Percentiles rank a stretch among this genome's conserved stretches.
These are phyloP conservation scores for Lucifuga dentata DNA, from an alignment of 2,113 vertebrate species.

Conservation along the genomic window DNA sequence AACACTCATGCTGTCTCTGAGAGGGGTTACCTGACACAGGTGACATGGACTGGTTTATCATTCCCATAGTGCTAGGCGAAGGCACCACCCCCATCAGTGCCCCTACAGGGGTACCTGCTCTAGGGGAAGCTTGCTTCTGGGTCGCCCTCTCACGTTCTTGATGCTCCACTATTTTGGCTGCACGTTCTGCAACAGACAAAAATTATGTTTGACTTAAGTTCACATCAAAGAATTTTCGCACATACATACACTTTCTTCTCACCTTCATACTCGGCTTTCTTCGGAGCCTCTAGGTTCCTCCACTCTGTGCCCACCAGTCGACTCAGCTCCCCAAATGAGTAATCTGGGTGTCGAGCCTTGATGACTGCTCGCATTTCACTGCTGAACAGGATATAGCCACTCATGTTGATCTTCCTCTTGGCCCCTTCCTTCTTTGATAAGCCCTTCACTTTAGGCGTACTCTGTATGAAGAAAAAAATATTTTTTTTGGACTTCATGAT, in stretches of 20 bases:
- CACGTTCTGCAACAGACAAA: conserved; percentile 90
- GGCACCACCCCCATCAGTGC: conserved; percentile 98
- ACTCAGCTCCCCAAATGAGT: conserved; percentile 98
- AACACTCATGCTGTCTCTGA: conserved; percentile 76
- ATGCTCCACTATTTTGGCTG: conserved; percentile 99
- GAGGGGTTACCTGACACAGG: conserved; percentile 95
- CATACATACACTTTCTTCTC: neutral
- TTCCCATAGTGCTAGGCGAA: conserved; percentile 98
- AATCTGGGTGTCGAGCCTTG: conserved; percentile 97
- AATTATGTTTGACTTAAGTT: conserved; percentile 8
- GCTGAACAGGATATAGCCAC: conserved; percentile 99
- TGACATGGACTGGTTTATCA: conserved; percentile 99
- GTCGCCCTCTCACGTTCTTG: conserved; percentile 96
- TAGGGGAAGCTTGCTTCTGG: conserved; percentile 94
- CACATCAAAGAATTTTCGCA: neutral
- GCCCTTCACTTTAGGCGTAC: conserved; percentile 95
- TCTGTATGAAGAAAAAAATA: conserved; percentile 78
- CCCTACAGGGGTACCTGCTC: conserved; percentile 98
- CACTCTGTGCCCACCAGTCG: conserved; percentile 98
- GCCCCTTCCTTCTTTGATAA: conserved; percentile 96
- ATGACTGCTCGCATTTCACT: conserved; percentile 99
- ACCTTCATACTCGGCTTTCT: conserved; percentile 99
- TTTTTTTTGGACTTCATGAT: neutral
- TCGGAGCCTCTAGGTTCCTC: conserved; percentile 95
- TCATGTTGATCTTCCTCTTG: conserved; percentile 99